Evolutionary conservation across 2,797 vertebrate species (phyloP), one percentile per base, ranked within the genome.

Genomic region (Macroramphosus scolopax): DNA sequence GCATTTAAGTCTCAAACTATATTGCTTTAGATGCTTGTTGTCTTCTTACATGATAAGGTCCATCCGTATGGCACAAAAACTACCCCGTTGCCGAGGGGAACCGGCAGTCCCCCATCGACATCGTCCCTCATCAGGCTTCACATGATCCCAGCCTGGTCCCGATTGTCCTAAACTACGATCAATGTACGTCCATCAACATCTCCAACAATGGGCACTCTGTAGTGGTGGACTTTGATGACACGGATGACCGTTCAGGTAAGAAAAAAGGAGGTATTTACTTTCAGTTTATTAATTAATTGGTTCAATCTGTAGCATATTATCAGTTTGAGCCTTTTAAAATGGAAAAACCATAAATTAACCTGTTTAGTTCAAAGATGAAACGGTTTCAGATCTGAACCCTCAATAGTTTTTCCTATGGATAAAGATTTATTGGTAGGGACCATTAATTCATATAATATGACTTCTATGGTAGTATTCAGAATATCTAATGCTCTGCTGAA

Each of bases 201-300:
- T 58, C 88, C 81, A 99, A 98, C 84, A 98, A 93, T 1, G 96
- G 96, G 10, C 92, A 95, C 67, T 97, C 96, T 0, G 93, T 97
- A 35, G 88, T 92, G 72, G 95, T 99, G 69, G 92, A 96, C 75
- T 98, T 97, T 63, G 92, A 92, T 45, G 96, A 98, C 57, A 63
- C 88, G 0, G 93, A 96, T 51, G 92, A 95, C 68, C 88, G 92
- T 77, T 91, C 94, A 60, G 95, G 96, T 98, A 44, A 80, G 77
- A 16, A 49, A 39, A 43, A 10, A 0, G 2, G 22, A 4, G 8
- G 10, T 15, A 1, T 44, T 12, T 29, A 11, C 8, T 12, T 37
- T 22, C 6, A 6, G 6, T 3, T 6, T 22, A 3, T 22, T 3
- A 22, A 3, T 22, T 22, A 6, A 22, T 22, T 6, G 20, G 3